Evolutionary conservation across 2,888 invertebrate genomes (phyloP).

Genomic region (Coelogynopora nodosa): DNA sequence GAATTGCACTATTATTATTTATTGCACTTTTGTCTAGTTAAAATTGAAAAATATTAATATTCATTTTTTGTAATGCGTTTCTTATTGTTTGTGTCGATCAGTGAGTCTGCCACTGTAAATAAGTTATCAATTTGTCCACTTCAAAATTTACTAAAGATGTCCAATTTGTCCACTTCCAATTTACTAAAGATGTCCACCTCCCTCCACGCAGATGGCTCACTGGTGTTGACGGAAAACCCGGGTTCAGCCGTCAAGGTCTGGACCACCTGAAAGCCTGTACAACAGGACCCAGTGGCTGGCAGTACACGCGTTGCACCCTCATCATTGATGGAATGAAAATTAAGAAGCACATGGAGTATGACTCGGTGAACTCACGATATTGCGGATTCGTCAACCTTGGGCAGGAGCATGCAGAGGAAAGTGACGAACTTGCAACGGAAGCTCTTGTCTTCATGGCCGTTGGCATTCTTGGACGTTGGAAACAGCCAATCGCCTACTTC

Average conservation of each 20-base stretch:
- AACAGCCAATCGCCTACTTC: neutral
- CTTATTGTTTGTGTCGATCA: too few species aligned
- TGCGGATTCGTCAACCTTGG: neutral
- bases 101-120: too few species aligned
- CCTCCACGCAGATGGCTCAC: neutral
- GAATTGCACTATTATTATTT: too few species aligned
- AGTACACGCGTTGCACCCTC: neutral
- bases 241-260: neutral
- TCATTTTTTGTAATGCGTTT: too few species aligned
- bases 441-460: neutral
- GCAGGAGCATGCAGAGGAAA: neutral
- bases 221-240: neutral
- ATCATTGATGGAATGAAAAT: neutral
- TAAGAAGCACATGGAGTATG: neutral
- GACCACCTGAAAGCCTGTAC: neutral
- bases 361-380: neutral
- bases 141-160: too few species aligned
- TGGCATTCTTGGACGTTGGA: neutral
- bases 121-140: too few species aligned
- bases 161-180: too few species aligned
- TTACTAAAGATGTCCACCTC: too few species aligned
- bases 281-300: neutral
- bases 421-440: neutral
- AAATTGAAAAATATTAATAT: too few species aligned
- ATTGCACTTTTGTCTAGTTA: too few species aligned